Base-by-base conservation (phyloP, 2,113 vertebrate species). In the Ceuthmochares aereus region DNA sequence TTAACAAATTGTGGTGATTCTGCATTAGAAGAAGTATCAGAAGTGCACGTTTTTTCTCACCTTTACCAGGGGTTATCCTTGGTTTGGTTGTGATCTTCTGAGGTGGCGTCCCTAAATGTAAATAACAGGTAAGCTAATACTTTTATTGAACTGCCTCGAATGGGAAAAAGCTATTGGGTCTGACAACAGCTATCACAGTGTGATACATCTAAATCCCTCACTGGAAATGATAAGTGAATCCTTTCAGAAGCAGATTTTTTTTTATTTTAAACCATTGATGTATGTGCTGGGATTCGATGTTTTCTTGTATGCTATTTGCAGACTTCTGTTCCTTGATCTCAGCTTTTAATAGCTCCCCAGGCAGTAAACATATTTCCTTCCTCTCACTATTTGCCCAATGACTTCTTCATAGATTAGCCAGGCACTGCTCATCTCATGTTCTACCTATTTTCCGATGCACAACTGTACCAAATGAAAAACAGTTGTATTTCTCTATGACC, bases 381-480 rank as follows among this genome's bases (percentile, higher is more conserved):
- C 36, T 4, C 9, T 0, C 20, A 4, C 22, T 7, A 14, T 21
- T n/a, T 47, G 27, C 42, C 11, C 3, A 2, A 1, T 4, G n/a
- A 14, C 45, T 45, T 54, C 17, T 12, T 6, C 76, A 1, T 17
- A 16, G 66, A 40, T 43, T 6, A 58, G 43, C 26, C 17, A 11
- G 67, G 56, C 22, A 10, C 21, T 6, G 21, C 14, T 45, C 4
- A 0, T 19, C 40, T 47, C 56, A 15, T 20, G 13, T 16, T 19
- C 84, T 21, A 2, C 55, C 34, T 22, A 3, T 13, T 70, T 25
- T 27, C 81, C 26, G 14, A 3, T 62, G 4, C 32, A 12, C 27
- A 19, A n/a, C 82, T 21, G 22, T 16, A 9, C 34, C 63, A 11
- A 17, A 6, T 18, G 30, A 18, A 18, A 62, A 23, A 0, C 43